Conservation (phyloP, 2,888 invertebrate species). For the Limnephilus marmoratus region DNA sequence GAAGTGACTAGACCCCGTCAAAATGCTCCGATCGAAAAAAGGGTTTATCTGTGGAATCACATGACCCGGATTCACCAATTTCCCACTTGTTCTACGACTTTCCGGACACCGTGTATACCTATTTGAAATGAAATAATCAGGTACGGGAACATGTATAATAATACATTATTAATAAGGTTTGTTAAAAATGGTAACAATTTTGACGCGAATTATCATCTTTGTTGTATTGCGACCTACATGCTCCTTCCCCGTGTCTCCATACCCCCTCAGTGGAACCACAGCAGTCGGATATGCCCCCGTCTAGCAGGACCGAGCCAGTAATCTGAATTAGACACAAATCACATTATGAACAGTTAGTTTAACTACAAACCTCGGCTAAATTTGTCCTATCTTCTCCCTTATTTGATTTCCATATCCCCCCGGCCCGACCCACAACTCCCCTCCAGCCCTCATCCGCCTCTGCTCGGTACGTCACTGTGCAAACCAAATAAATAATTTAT, state of each 20-base stretch:
- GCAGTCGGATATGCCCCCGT: background rate
- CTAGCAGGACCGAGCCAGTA: conserved; percentile 60
- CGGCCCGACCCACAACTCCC: conserved; percentile 21
- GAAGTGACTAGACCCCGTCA: too few species aligned
- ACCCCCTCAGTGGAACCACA: background rate
- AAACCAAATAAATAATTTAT: conserved; percentile 65
- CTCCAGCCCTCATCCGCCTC: background rate
- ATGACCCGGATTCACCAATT: too few species aligned
- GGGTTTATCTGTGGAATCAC: too few species aligned
- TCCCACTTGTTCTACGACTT: too few species aligned
- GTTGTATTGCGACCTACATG: background rate
- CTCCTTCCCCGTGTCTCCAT: background rate
- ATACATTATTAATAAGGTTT: too few species aligned
- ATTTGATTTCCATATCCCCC: conserved; percentile 65
- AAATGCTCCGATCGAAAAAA: too few species aligned
- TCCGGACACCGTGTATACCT: too few species aligned
- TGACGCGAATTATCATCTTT: background rate
- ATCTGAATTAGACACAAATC: conserved; percentile 66
- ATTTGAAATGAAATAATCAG: too few species aligned
- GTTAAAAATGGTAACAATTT: background rate
- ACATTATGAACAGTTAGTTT: conserved; percentile 67
- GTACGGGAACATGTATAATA: too few species aligned
- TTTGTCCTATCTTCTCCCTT: conserved; percentile 66
- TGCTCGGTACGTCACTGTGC: conserved; percentile 48
- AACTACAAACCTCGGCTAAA: conserved; percentile 67